These are phyloP conservation scores for Morpho deidamia DNA, from an alignment of 2,888 invertebrate species.

Conservation along the genomic window DNA sequence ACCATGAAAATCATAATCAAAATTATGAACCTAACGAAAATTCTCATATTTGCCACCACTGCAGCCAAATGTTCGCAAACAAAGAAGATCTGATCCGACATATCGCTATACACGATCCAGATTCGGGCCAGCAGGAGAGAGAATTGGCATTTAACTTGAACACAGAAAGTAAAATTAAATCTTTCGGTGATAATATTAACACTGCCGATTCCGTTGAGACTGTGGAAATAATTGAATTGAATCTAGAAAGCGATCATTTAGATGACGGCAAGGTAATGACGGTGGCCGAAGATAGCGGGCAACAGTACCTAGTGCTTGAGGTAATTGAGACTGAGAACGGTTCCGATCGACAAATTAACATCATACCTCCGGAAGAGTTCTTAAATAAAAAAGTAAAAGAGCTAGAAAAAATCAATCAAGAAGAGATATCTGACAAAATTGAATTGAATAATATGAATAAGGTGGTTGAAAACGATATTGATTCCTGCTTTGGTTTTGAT, in stretches of 20 bases:
- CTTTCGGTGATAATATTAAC: conserved; percentile 64
- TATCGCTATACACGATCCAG: conserved; percentile 93
- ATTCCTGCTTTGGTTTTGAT: background rate
- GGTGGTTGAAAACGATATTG: background rate
- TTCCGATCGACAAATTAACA: conserved; percentile 76
- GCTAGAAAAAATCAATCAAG: background rate
- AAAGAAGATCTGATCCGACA: conserved; percentile 96
- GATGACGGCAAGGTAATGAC: conserved; percentile 53
- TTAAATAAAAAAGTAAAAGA: conserved; percentile 37
- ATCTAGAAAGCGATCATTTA: conserved; percentile 36
- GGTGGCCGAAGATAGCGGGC: conserved; percentile 74
- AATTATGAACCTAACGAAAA: conserved; percentile 93
- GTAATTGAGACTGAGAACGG: conserved; percentile 89
- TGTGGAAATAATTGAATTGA: conserved; percentile 42
- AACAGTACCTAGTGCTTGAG: conserved; percentile 94
- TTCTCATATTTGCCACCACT: conserved; percentile 91
- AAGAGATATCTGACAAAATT: background rate
- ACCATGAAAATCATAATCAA: conserved; percentile 96
- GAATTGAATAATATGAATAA: background rate
- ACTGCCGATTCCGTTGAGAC: conserved; percentile 32
- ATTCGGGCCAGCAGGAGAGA: conserved; percentile 85
- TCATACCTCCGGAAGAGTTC: conserved; percentile 65
- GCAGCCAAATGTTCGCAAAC: conserved; percentile 86
- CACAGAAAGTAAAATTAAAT: conserved; percentile 86
- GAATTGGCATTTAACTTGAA: conserved; percentile 87